These are phyloP conservation scores for Eupristina koningsbergeri DNA, from an alignment of 1,140 invertebrate species.

Conservation along the genomic window DNA sequence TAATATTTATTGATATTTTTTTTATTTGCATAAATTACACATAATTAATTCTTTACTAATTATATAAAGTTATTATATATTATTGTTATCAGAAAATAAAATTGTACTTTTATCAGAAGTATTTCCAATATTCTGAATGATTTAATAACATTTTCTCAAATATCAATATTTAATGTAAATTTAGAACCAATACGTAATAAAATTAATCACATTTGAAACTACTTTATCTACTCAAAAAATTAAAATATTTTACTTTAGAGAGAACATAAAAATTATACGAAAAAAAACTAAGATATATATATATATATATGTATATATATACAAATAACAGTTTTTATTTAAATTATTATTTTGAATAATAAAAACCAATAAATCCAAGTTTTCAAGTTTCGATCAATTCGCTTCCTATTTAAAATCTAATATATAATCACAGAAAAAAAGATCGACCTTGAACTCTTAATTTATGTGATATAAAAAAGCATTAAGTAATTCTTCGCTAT, in stretches of 20 bases:
- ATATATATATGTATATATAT: not conserved
- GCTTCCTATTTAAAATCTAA: constrained; percentile 20
- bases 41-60: too few species aligned
- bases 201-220: not conserved
- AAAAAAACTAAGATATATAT: too few species aligned
- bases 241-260: not conserved
- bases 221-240: not conserved
- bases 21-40: not conserved
- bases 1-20: constrained; percentile 3
- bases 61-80: too few species aligned
- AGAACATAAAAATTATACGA: too few species aligned
- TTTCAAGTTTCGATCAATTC: constrained; percentile 11
- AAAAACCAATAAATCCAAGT: not conserved
- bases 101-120: too few species aligned
- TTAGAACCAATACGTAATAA: not conserved
- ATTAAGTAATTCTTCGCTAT: constrained; percentile 13
- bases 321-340: not conserved
- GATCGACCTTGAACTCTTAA: constrained; percentile 32
- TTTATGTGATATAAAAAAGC: constrained; percentile 18
- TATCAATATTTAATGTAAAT: too few species aligned
- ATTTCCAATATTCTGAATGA: too few species aligned
- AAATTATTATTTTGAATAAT: not conserved
- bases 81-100: too few species aligned
- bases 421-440: constrained; percentile 30
- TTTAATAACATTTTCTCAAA: too few species aligned